Percentiles rank a stretch among this genome's conserved stretches.
These are phyloP conservation scores for Abramis brama DNA, from an alignment of 2,113 vertebrate species.

Conservation along the genomic window DNA sequence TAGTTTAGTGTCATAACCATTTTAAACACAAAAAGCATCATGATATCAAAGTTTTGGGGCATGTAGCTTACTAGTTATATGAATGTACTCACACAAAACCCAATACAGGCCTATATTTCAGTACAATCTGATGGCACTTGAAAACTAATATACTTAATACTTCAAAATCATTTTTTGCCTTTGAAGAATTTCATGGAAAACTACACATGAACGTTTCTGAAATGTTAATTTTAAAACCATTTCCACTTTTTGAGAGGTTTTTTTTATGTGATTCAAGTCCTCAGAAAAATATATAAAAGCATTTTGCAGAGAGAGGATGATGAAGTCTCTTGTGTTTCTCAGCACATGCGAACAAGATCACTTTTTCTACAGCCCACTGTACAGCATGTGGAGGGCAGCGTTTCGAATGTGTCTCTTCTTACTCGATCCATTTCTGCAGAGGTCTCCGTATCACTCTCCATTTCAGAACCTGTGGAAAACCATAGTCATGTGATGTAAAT, in stretches of 20 bases:
- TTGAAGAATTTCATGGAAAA: not conserved
- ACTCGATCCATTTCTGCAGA: slow-evolving; percentile 26
- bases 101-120: not conserved
- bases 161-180: not conserved
- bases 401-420: slow-evolving; percentile 59
- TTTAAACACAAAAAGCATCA: not conserved
- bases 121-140: not conserved
- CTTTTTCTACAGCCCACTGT: slow-evolving; percentile 69
- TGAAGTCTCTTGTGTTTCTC: slow-evolving; percentile 1
- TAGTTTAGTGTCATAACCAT: not conserved
- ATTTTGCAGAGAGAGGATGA: slow-evolving; percentile 1
- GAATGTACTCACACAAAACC: not conserved
- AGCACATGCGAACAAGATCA: slow-evolving; percentile 74
- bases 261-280: not conserved
- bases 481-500: not conserved
- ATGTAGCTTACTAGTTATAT: not conserved
- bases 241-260: not conserved
- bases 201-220: not conserved
- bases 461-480: slow-evolving; percentile 55
- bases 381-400: slow-evolving; percentile 68
- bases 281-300: not conserved
- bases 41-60: not conserved
- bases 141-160: no score
- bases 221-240: not conserved
- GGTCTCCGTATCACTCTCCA: slow-evolving; percentile 39